A percentile compares a stretch with the other conserved stretches of the same genome.
Conservation (phyloP, 1,140 invertebrate species). For the Macrocentrus cingulum region DNA sequence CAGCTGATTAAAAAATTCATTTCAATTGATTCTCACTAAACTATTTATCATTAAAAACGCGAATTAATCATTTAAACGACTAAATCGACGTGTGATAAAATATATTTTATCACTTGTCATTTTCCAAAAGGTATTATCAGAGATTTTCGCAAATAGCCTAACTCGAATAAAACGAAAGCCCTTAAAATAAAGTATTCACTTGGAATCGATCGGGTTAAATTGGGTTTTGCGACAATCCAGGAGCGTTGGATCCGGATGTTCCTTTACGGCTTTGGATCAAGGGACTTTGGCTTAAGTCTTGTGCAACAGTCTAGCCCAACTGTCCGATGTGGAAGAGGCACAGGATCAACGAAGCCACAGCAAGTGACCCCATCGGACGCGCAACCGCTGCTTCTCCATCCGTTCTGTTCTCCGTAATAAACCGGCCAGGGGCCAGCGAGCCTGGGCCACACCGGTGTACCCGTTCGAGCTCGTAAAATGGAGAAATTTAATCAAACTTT, state of each 20-base stretch:
- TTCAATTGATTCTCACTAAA: not conserved
- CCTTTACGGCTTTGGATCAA: conserved; percentile 27
- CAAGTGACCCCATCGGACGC: conserved; percentile 6
- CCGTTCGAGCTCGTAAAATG: conserved; percentile 37
- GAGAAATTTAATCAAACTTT: conserved; percentile 43
- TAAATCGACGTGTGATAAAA: too few relatives aligned
- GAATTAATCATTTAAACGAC: not conserved
- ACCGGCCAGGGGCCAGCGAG: not conserved
- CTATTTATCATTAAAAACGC: not conserved
- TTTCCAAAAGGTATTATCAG: too few relatives aligned
- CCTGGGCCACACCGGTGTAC: not conserved
- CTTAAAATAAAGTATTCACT: too few relatives aligned
- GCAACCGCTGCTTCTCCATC: conserved; percentile 1
- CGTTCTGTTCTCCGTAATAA: conserved; percentile 12
- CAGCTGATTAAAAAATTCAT: conserved; percentile 7
- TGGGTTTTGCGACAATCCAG: conserved; percentile 10
- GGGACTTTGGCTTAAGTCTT: conserved; percentile 13
- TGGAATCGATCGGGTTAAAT: not conserved
- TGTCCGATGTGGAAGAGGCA: not conserved
- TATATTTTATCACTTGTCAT: too few relatives aligned
- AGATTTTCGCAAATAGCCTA: too few relatives aligned
- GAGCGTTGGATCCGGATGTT: conserved; percentile 30
- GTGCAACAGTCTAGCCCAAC: not conserved
- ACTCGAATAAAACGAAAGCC: too few relatives aligned
- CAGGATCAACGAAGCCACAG: conserved; percentile 15